Conservation (phyloP, 2,113 vertebrate genomes). For the Isurus oxyrinchus region DNA sequence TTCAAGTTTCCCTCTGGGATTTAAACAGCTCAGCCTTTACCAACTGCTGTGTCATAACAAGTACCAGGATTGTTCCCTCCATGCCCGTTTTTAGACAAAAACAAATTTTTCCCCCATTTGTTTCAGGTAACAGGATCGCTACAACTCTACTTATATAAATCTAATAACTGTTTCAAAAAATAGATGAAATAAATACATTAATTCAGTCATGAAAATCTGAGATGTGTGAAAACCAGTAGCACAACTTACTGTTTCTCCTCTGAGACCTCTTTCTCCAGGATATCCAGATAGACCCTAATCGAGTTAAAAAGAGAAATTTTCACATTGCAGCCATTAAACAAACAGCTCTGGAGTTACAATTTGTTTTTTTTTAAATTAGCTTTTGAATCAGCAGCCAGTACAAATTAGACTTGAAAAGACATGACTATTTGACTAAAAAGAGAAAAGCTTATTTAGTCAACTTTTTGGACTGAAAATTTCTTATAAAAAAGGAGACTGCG, state of each 20-base stretch:
- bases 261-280: constrained; percentile 72
- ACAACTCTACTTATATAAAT: neutral
- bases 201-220: neutral
- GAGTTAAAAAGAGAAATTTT: neutral
- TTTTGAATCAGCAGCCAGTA: neutral
- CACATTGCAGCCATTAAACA: neutral
- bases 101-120: neutral
- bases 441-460: neutral
- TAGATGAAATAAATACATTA: neutral
- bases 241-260: constrained; percentile 67
- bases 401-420: neutral
- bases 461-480: neutral
- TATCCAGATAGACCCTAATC: constrained; percentile 72
- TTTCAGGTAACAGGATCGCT: neutral
- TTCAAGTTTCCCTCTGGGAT: too few relatives aligned
- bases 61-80: neutral
- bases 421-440: neutral
- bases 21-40: too few relatives aligned
- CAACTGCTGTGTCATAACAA: too few relatives aligned
- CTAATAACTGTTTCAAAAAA: neutral
- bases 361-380: neutral
- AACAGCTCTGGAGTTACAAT: neutral
- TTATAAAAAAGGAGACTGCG: neutral
- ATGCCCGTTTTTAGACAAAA: neutral
- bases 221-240: constrained; percentile 22